Evolutionary conservation across 1,140 invertebrate species (phyloP), one percentile per base, ranked within the genome.

Genomic region (Bombyx mandarina): DNA sequence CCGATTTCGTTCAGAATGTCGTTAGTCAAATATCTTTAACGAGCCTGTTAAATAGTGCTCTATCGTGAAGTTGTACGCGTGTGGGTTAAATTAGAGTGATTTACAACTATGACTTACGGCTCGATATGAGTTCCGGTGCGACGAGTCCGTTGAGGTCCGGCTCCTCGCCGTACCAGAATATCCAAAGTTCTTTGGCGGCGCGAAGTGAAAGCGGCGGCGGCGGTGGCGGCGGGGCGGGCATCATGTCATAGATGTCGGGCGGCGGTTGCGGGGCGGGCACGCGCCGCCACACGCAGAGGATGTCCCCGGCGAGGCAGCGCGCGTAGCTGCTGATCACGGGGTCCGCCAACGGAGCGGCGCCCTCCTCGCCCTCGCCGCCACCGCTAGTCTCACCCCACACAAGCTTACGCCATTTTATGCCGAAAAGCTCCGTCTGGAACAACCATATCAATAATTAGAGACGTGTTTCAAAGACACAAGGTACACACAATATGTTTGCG

Each of bases 101-200:
- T 3, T 43, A 45, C 26, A 56, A 51, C 8, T 46, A 57, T 68
- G 26, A 91, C 92, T 93, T 87, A 95, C 94, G 94, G 70, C 91
- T 90, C 65, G 91, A 89, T 53, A 95, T 91, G 57, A 96, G 91
- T 83, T 96, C 94, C 4, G 92, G 93, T 52, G 94, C 93, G 60
- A 96, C 93, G 58, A 96, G 89, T 69, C 94, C 93, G 77, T 91
- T 92, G 54, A 98, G 91, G 85, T 97, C 95, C 43, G 97, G 97
- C 88, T 98, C 96, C 83, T 98, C 96, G 73, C 97, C 97, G 89
- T 99, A 99, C 97, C 98, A 99, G 89, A 99, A 99, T 77, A 99
- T 95, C 98, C 98, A 99, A 10, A 99, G 91, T 88, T 99, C 97
- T 90, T 99, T 99, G 81, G 94, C 92, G 63, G 92, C 92, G 72